Base-by-base conservation (phyloP, 37 sponge, comb jelly and placozoan species). In the Spongilla lacustris region DNA sequence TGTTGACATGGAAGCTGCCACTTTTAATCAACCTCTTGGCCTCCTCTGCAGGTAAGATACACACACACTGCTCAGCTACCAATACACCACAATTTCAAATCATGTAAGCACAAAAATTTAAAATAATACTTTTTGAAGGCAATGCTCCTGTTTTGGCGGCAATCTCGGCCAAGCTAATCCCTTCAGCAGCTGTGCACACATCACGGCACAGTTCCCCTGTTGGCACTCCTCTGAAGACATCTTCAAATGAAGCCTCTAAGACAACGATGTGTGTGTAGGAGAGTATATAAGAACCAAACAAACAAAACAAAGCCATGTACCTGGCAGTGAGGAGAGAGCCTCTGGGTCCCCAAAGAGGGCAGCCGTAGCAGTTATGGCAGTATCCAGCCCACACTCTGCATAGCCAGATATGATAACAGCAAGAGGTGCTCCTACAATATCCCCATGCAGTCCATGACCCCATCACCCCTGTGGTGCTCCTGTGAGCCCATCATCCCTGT, bases 1-100 rank as follows among this genome's bases (percentile, higher is more conserved):
- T 30, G 69, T 95, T 95, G 27, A 95, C 38, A 36, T 82, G 84
- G 29, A 95, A 69, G 4, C 88, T 88, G 74, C 93, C 84, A 50
- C 72, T 24, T 21, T 68, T 25, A 8, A 89, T 36, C 68, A 93
- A 49, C 5, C 32, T 69, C 76, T 80, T 70, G 0, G 71, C 91
- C 8, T 68, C 31, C 70, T 36, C 90, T 89, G 66, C 12, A 25
- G 11, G 26, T 46, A 46, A 46, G 4, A 46, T 46, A 8, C 46
- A 8, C n/a, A n/a, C n/a, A 46, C 46, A 22, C 29, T 36, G 69
- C 78, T 27, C 46, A 77, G 28, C 6, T 11, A 12, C 25, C 10
- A 5, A 27, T 27, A 11, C 28, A 28, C 10, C 25, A 27, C 10
- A 69, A 1, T 23, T 22, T 30, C 23, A 14, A 68, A 35, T 36